Conservation (phyloP, 1,140 invertebrate genomes). For the Lepidotrigona ventralis region DNA sequence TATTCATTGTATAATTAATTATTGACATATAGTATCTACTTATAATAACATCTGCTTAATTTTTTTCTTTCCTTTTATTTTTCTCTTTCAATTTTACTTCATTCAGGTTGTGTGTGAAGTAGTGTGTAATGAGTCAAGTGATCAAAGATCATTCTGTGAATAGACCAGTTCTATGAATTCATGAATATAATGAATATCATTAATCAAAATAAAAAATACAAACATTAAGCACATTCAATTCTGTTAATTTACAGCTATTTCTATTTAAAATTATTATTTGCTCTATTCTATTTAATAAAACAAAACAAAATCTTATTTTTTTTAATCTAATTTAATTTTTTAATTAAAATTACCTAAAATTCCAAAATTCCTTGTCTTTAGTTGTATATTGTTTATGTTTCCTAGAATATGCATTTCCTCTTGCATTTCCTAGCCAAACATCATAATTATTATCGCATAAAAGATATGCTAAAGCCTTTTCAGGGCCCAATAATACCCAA, state of each 20-base stretch:
- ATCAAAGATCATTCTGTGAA: not conserved
- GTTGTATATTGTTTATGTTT: constrained; percentile 81
- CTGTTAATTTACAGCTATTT: not conserved
- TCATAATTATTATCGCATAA: constrained; percentile 86
- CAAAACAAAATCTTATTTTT: no score
- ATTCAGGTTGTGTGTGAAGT: not conserved
- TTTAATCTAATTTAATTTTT: not conserved
- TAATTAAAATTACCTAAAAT: constrained; percentile 77
- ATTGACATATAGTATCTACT: not conserved
- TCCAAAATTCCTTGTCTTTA: constrained; percentile 82
- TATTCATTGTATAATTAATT: constrained; percentile 8
- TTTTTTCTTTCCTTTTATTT: not conserved
- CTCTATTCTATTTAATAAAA: not conserved
- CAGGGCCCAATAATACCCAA: constrained; percentile 86
- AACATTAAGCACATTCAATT: not conserved
- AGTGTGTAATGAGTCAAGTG: no score
- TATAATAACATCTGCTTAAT: no score
- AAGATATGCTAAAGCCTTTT: constrained; percentile 83
- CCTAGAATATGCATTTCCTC: constrained; percentile 86
- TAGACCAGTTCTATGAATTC: no score
- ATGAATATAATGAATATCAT: not conserved
- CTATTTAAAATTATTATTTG: constrained; percentile 4
- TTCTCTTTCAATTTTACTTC: not conserved
- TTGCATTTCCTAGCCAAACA: constrained; percentile 88
- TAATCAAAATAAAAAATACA: not conserved